Percentiles rank a stretch among this genome's conserved stretches.
Evolutionary conservation across 2,888 invertebrate species (phyloP).

Genomic region (Steromphala cineraria): DNA sequence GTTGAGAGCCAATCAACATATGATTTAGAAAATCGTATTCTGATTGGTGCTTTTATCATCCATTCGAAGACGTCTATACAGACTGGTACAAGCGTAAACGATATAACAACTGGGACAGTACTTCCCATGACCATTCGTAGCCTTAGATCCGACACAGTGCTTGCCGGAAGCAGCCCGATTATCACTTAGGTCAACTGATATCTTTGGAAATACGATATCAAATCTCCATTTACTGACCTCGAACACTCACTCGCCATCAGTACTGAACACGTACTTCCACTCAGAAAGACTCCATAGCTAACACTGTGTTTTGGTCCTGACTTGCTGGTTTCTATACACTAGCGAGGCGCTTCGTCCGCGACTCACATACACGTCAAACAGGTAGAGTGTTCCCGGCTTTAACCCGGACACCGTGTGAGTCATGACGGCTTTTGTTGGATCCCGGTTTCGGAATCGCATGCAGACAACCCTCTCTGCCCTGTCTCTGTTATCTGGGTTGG

Average conservation of each 20-base stretch:
- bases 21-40: too few species aligned
- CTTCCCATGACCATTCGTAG: too few species aligned
- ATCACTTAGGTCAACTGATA: background rate
- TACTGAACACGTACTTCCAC: background rate
- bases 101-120: too few species aligned
- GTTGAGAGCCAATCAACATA: too few species aligned
- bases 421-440: slow-evolving; percentile 48
- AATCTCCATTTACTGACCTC: too few species aligned
- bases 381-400: slow-evolving; percentile 62
- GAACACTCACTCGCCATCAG: background rate
- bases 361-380: slow-evolving; percentile 70
- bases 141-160: too few species aligned
- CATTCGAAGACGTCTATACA: too few species aligned
- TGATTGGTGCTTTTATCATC: too few species aligned
- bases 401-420: slow-evolving; percentile 67
- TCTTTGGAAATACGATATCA: background rate
- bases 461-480: slow-evolving; percentile 44
- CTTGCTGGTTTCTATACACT: slow-evolving; percentile 65
- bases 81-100: too few species aligned
- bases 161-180: too few species aligned
- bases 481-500: slow-evolving; percentile 42
- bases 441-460: slow-evolving; percentile 37
- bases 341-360: slow-evolving; percentile 59
- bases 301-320: slow-evolving; percentile 60
- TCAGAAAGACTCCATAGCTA: background rate